Conservation (phyloP, 2,113 vertebrate species). For the Antennarius striatus region DNA sequence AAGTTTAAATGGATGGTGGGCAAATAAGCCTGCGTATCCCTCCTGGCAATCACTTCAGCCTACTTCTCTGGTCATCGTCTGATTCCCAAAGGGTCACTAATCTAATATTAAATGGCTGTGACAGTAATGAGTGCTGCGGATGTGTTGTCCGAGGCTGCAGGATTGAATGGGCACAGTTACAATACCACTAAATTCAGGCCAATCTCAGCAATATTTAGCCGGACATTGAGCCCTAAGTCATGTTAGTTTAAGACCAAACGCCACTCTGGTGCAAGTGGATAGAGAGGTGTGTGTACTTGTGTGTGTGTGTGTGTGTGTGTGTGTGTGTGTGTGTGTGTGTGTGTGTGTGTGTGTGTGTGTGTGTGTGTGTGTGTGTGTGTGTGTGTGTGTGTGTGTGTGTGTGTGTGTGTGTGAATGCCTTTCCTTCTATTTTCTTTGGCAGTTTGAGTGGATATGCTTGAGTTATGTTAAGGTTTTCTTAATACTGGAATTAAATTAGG, state of each 20-base stretch:
- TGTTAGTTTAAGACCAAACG: constrained; percentile 66
- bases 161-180: constrained; percentile 70
- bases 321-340: no score
- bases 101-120: constrained; percentile 67
- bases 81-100: constrained; percentile 52
- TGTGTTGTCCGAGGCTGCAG: constrained; percentile 45
- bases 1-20: constrained; percentile 62
- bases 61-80: constrained; percentile 52
- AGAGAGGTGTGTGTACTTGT: constrained; percentile 24
- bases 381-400: no score
- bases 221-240: constrained; percentile 74
- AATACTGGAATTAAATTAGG: constrained; percentile 9
- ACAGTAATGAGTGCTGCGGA: constrained; percentile 73
- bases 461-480: not conserved
- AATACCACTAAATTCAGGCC: constrained; percentile 74
- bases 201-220: constrained; percentile 78
- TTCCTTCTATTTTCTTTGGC: constrained; percentile 14
- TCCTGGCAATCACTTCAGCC: constrained; percentile 45
- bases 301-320: no score
- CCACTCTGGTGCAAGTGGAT: constrained; percentile 37
- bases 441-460: constrained; percentile 13
- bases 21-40: constrained; percentile 42
- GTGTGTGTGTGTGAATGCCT: no score
- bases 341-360: no score
- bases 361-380: no score